A percentile compares a stretch with the other conserved stretches of the same genome.
phyloP scores from a whole-genome alignment of 2,113 vertebrate species.

The Argyrosomus japonicus region DNA sequence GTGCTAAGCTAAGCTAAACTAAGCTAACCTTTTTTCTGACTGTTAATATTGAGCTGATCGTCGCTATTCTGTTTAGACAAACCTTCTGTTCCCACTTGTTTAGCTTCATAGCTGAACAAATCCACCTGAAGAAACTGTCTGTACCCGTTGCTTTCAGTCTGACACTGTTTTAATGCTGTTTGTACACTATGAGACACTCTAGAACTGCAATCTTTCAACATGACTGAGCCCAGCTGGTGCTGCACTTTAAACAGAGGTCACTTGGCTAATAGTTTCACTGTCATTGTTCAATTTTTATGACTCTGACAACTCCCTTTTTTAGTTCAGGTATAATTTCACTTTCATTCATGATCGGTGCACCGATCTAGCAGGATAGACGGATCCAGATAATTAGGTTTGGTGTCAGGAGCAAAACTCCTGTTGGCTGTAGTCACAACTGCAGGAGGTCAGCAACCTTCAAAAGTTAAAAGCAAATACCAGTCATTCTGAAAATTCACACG shows the following conservation, averaged over 20 bases:
- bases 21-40: not conserved
- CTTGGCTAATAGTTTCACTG: not conserved
- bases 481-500: slow-evolving; percentile 2
- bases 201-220: slow-evolving; percentile 14
- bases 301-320: not conserved
- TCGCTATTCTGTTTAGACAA: not conserved
- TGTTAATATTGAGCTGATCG: not conserved
- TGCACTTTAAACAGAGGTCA: not conserved
- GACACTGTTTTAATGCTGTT: not conserved
- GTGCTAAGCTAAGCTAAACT: not conserved
- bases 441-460: not conserved
- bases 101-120: not conserved
- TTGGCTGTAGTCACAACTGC: not conserved
- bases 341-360: not conserved
- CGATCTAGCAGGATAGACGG: not conserved
- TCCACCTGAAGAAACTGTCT: not conserved
- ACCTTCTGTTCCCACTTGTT: not conserved
- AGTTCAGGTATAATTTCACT: no score
- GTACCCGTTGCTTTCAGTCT: not conserved
- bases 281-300: not conserved
- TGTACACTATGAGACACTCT: slow-evolving; percentile 8
- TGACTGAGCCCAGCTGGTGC: slow-evolving; percentile 38
- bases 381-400: not conserved
- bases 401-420: not conserved
- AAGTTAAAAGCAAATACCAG: not conserved